Base-by-base conservation (phyloP, 2,888 invertebrate genomes). In the Mesorhabditis belari region DNA sequence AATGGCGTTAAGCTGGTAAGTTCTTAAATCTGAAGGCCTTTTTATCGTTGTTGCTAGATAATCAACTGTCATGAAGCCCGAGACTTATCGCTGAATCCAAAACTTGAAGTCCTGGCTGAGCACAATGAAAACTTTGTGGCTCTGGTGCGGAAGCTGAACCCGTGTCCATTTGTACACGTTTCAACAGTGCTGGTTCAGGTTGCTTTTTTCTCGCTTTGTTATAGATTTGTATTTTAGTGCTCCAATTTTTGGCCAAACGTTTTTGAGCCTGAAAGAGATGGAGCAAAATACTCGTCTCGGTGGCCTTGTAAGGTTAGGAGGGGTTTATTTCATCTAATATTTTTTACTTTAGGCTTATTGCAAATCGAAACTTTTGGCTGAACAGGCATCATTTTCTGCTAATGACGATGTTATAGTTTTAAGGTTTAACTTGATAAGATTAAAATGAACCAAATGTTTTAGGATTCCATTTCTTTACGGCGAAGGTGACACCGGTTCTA, bases 181-280 rank as follows among this genome's bases (percentile, higher is more conserved):
- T 6, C 21, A 57, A 24, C 23, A n/a, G 1, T 25, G 26, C 28
- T 60, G 4, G 44, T 23, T 25, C 17, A 25, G n/a, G 0, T 50
- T 61, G 72, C 58, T 61, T 74, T 71, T 73, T 35, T 64, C 73
- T 25, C 21, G 56, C 6, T 25, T 29, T 9, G 52, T 73, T 1
- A 21, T 74, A 66, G 66, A 12, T 65, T 69, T 17, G 73, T 65
- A 51, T 55, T 77, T 26, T 77, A 77, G 62, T 75, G 75, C 55
- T 76, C 77, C 17, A 64, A 65, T 29, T 62, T 65, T 12, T 77
- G 75, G 75, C 77, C 77, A 23, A 77, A 77, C 53, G 67, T 76
- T 5, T 64, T 70, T 27, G 69, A 69, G 44, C 62, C 71, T 4
- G 77, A 77, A 57, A 57, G 58, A 5, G 65, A 65, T 54, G 63